These are phyloP conservation scores for Alouatta palliata DNA, from an alignment of 2,113 vertebrate genomes.

Conservation along the genomic window DNA sequence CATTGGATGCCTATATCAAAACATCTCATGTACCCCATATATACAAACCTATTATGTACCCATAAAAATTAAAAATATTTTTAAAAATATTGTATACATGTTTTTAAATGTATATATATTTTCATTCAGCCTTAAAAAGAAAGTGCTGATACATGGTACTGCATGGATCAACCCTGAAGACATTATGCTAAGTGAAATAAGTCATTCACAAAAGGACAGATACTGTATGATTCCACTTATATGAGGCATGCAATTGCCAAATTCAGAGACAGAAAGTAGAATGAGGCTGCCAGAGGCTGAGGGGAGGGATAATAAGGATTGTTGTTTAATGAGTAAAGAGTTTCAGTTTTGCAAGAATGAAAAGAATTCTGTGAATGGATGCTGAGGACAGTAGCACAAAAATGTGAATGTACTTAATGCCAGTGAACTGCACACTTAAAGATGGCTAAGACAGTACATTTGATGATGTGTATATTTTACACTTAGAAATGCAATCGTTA, in stretches of 20 bases:
- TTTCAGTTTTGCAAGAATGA: conserved; percentile 34
- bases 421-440: conserved; percentile 15
- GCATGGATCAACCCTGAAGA: background rate
- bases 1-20: too few relatives aligned
- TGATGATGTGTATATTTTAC: background rate
- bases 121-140: conserved; percentile 10
- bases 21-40: too few relatives aligned
- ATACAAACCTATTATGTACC: too few relatives aligned
- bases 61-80: too few relatives aligned
- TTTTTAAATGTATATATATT: background rate
- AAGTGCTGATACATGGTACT: background rate
- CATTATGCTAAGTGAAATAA: background rate
- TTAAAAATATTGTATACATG: too few relatives aligned
- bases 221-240: background rate
- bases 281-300: background rate
- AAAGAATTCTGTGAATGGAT: background rate
- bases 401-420: background rate
- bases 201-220: background rate
- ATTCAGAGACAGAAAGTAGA: conserved; percentile 37
- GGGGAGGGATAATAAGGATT: background rate
- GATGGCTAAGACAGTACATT: background rate
- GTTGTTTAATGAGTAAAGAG: background rate
- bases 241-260: background rate
- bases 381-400: background rate
- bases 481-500: background rate